phyloP scores from a whole-genome alignment of 2,888 invertebrate species.

The Pollenia amentaria region DNA sequence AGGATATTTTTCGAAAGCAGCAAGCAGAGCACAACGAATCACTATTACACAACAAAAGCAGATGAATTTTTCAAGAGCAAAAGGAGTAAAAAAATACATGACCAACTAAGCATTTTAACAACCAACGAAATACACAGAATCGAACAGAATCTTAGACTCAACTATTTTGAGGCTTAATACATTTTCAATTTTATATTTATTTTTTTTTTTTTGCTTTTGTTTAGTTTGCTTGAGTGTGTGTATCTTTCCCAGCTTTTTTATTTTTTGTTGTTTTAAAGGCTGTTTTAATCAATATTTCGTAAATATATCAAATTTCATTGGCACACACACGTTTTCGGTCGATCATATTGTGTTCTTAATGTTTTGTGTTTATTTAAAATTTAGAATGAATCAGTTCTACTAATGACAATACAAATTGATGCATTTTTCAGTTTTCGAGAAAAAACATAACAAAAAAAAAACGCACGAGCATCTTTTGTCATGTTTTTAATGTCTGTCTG shows the following conservation, averaged over 20 bases:
- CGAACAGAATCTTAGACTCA: slow-evolving; percentile 32
- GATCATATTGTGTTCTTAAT: slow-evolving; percentile 18
- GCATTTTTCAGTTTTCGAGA: slow-evolving; percentile 33
- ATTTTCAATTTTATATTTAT: slow-evolving; percentile 10
- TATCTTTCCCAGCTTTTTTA: slow-evolving; percentile 64
- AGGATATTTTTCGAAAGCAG: slow-evolving; percentile 33
- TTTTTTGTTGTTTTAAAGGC: slow-evolving; percentile 57
- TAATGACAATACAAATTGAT: slow-evolving; percentile 71
- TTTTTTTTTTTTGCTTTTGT: slow-evolving; percentile 10
- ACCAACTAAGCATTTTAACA: neutral
- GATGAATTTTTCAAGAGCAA: slow-evolving; percentile 70
- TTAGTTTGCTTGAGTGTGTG: slow-evolving; percentile 28
- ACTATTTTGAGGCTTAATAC: slow-evolving; percentile 30
- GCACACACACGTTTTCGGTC: slow-evolving; percentile 34
- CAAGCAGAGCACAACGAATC: slow-evolving; percentile 58
- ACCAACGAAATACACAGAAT: slow-evolving; percentile 31
- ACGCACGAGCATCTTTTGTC: slow-evolving; percentile 56
- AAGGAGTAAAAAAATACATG: slow-evolving; percentile 67
- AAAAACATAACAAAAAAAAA: slow-evolving; percentile 5
- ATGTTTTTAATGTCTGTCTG: slow-evolving; percentile 38
- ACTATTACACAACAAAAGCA: slow-evolving; percentile 70
- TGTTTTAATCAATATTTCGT: slow-evolving; percentile 71
- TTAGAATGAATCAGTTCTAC: slow-evolving; percentile 63
- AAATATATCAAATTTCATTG: slow-evolving; percentile 73
- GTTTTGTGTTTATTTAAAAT: slow-evolving; percentile 47